Evolutionary conservation across 2,888 invertebrate species (phyloP), one percentile per base, ranked within the genome.

Genomic region (Leptopilina syphax): DNA sequence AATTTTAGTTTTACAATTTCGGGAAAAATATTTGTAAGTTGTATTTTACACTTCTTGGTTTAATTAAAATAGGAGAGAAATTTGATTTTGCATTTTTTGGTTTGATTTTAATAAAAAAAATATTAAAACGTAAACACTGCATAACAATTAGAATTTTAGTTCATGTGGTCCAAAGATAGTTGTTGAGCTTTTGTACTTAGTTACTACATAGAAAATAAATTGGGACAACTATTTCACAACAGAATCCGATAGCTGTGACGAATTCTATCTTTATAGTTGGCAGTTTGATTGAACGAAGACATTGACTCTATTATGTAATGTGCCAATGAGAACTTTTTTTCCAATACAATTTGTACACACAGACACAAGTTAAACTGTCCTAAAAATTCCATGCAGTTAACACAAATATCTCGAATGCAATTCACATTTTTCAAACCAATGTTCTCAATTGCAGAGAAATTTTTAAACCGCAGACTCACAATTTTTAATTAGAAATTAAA

Each of bases 221-320:
- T 86, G 88, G 90, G 88, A 83, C 90, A 78, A 68, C 76, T 79
- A 78, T 90, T 89, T 90, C 88, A 88, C 88, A 90, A 90, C 79
- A 81, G 79, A 68, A 70, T 83, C 85, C 84, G 84, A 87, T 84
- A 86, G 87, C 86, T 82, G 81, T 85, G 85, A 85, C 84, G 85
- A 84, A 85, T 86, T 88, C 90, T 92, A 91, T 91, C 90, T 90
- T 92, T 91, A 85, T 89, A 88, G 87, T 91, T 91, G 91, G 91
- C 91, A 90, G 88, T 88, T 90, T 87, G 85, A 90, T 86, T 80
- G 77, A 81, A 79, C 79, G 82, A 83, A 85, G 86, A 84, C 86
- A 86, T 86, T 87, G 86, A 86, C 86, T 86, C 80, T 77, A 81
- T 86, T 86, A 77, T 73, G 78, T 54, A 78, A 82, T 80, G 82